These are phyloP conservation scores for Papilio dardanus DNA, from an alignment of 1,140 invertebrate genomes.

Conservation along the genomic window DNA sequence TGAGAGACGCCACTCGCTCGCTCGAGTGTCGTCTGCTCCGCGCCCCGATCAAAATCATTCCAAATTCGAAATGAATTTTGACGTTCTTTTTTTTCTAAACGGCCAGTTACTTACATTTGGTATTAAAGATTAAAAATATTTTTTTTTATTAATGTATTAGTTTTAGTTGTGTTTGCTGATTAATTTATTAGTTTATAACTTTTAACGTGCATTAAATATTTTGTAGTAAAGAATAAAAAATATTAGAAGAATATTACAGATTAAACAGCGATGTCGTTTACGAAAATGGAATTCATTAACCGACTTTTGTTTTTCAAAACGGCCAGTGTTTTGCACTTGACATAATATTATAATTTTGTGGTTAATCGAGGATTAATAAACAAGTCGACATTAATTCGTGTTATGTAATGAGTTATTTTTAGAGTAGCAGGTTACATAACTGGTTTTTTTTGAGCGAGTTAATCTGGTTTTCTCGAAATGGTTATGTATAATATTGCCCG, in stretches of 20 bases:
- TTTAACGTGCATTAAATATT: background rate
- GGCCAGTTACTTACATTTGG: constrained; percentile 15
- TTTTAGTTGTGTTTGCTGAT: background rate
- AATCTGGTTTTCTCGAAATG: constrained; percentile 25
- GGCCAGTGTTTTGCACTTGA: constrained; percentile 11
- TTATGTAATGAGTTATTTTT: constrained; percentile 33
- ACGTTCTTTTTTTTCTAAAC: constrained; percentile 54
- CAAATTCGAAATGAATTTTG: constrained; percentile 72
- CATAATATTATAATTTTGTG: background rate
- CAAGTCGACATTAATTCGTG: constrained; percentile 16
- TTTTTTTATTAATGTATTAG: background rate
- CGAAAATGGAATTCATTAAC: background rate
- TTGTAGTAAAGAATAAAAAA: background rate
- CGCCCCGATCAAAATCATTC: constrained; percentile 76
- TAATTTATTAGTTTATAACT: background rate
- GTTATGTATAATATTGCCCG: constrained; percentile 6
- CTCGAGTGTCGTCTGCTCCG: constrained; percentile 78
- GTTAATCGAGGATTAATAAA: constrained; percentile 6
- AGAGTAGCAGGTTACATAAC: constrained; percentile 18
- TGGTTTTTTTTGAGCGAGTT: constrained; percentile 29
- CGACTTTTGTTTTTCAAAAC: background rate
- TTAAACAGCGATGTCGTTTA: too few species aligned
- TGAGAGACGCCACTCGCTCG: constrained; percentile 65
- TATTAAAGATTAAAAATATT: background rate
- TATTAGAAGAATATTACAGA: background rate